A percentile compares a stretch with the other conserved stretches of the same genome.
Conservation (phyloP, 2,888 invertebrate species). For the Drosophila tripunctata region DNA sequence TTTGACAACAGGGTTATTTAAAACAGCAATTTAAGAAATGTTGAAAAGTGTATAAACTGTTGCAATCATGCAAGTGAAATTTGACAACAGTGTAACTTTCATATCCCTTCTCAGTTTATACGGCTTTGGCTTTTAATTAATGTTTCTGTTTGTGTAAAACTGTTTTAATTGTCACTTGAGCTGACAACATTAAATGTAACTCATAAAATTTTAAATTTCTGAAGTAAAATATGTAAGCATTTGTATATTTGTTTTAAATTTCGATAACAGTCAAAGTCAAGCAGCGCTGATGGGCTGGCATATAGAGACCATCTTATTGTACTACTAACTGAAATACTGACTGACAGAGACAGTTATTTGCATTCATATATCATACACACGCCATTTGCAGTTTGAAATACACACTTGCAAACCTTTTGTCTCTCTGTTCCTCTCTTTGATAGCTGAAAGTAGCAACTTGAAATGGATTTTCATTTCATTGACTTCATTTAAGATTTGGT, state of each 20-base stretch:
- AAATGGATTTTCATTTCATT: constrained; percentile 24
- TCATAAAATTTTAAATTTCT: too few relatives aligned
- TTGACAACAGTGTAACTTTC: neutral
- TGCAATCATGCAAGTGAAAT: neutral
- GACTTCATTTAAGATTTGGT: constrained; percentile 30
- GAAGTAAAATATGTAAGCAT: too few relatives aligned
- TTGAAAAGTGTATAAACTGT: neutral
- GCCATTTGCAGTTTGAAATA: constrained; percentile 15
- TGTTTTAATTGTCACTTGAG: neutral
- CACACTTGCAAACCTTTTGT: neutral
- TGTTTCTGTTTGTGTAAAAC: neutral
- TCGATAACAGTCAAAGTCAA: too few relatives aligned
- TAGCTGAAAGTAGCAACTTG: neutral
- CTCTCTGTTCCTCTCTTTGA: neutral
- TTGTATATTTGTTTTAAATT: too few relatives aligned
- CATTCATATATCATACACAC: constrained; percentile 49
- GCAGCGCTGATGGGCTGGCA: neutral
- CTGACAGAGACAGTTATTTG: constrained; percentile 49
- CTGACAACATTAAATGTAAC: too few relatives aligned
- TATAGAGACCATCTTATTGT: neutral
- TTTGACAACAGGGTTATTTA: too few relatives aligned
- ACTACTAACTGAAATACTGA: neutral
- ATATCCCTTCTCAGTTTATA: neutral
- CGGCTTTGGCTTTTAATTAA: neutral
- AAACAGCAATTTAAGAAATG: too few relatives aligned